These are phyloP conservation scores for Megastigmus dorsalis DNA, from an alignment of 2,888 invertebrate genomes.

Conservation along the genomic window DNA sequence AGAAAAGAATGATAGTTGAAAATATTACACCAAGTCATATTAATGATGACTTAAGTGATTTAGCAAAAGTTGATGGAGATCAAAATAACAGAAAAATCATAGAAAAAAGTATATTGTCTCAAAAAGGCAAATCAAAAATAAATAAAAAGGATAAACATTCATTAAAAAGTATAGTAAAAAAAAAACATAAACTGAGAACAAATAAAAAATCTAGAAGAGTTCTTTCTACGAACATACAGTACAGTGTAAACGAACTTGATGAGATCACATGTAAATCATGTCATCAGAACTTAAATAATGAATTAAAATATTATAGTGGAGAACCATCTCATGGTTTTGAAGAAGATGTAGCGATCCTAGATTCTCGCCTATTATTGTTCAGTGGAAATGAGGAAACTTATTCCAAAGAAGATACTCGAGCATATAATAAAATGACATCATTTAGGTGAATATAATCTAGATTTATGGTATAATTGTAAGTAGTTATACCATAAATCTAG, in stretches of 20 bases:
- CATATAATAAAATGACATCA: slow-evolving; percentile 78
- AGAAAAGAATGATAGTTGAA: no score
- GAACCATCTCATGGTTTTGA: slow-evolving; percentile 85
- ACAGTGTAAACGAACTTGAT: neutral
- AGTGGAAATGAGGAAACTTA: slow-evolving; percentile 79
- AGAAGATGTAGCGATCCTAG: slow-evolving; percentile 84
- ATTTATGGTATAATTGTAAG: neutral
- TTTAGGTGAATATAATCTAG: slow-evolving; percentile 55
- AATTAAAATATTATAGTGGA: slow-evolving; percentile 79
- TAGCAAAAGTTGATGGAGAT: no score
- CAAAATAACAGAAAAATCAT: no score
- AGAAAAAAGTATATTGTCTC: no score
- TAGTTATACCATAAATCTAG: no score
- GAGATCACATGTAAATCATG: slow-evolving; percentile 74
- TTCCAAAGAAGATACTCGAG: slow-evolving; percentile 77
- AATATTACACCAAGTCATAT: no score
- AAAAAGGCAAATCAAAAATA: neutral
- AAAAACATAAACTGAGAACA: neutral
- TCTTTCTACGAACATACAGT: neutral
- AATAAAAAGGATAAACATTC: no score
- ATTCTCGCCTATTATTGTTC: slow-evolving; percentile 83
- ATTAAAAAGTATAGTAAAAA: neutral
- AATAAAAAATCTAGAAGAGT: neutral
- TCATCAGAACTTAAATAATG: slow-evolving; percentile 75
- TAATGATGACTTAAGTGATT: no score